A percentile compares a stretch with the other conserved stretches of the same genome.
phyloP scores from a whole-genome alignment of 2,888 invertebrate genomes.

The Dicroscelio sp. region DNA sequence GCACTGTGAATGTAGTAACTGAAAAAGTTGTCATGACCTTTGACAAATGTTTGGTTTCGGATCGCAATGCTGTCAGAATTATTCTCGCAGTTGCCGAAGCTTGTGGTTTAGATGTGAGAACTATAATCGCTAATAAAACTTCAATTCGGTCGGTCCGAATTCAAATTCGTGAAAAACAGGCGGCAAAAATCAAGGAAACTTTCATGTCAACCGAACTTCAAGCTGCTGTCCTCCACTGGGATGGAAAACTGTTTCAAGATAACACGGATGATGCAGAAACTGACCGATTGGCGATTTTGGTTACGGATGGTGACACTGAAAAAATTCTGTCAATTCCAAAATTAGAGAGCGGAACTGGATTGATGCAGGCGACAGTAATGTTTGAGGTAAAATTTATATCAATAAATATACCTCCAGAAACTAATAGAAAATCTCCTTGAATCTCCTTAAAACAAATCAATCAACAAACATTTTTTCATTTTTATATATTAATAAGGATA shows the following conservation, averaged over 20 bases:
- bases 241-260: slow-evolving; percentile 43
- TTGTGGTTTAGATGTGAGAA: slow-evolving; percentile 46
- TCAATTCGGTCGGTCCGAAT: slow-evolving; percentile 63
- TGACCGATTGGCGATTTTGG: slow-evolving; percentile 9
- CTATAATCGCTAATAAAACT: slow-evolving; percentile 62
- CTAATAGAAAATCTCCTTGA: too few relatives aligned
- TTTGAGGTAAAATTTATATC: slow-evolving; percentile 32
- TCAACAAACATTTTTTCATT: slow-evolving; percentile 13
- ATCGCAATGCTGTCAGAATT: slow-evolving; percentile 70
- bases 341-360: slow-evolving; percentile 47
- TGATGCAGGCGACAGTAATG: slow-evolving; percentile 32
- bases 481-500: too few relatives aligned
- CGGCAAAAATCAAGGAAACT: slow-evolving; percentile 49
- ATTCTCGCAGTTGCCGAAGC: slow-evolving; percentile 70
- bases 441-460: too few relatives aligned
- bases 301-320: slow-evolving; percentile 30
- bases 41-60: slow-evolving; percentile 75
- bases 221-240: slow-evolving; percentile 60
- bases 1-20: slow-evolving; percentile 27
- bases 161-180: slow-evolving; percentile 53
- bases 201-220: slow-evolving; percentile 47
- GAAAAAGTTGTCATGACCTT: slow-evolving; percentile 62
- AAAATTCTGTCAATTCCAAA: slow-evolving; percentile 40
- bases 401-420: too few relatives aligned
- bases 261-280: neutral